Conservation (phyloP, 2,113 vertebrate genomes). For the Tapirus terrestris region DNA sequence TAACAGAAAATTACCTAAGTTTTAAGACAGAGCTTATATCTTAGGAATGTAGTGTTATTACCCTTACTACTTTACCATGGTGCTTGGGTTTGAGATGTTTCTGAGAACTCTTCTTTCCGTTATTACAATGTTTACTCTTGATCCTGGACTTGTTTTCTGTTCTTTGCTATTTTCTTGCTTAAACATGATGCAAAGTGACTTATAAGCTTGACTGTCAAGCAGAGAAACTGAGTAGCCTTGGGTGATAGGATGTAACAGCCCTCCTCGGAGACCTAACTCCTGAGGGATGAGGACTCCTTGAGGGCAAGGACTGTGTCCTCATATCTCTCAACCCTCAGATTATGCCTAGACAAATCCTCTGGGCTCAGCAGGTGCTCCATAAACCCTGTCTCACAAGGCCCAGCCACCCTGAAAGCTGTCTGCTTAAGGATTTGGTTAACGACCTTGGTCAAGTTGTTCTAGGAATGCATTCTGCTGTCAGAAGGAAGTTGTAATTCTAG, state of each 20-base stretch:
- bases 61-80: not conserved
- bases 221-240: slow-evolving; percentile 39
- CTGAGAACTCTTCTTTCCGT: slow-evolving; percentile 17
- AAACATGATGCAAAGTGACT: slow-evolving; percentile 49
- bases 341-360: not conserved
- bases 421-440: slow-evolving; percentile 58
- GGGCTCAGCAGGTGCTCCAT: not conserved
- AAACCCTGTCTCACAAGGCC: slow-evolving; percentile 24
- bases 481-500: slow-evolving; percentile 71
- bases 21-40: slow-evolving; percentile 33
- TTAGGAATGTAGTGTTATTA: not conserved
- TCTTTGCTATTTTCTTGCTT: slow-evolving; percentile 59
- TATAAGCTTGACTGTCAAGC: slow-evolving; percentile 21
- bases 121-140: slow-evolving; percentile 39
- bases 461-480: slow-evolving; percentile 40
- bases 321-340: not conserved
- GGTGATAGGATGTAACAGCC: not conserved
- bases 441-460: slow-evolving; percentile 65
- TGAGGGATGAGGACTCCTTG: not conserved
- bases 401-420: slow-evolving; percentile 31
- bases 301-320: not conserved
- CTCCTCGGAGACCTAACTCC: slow-evolving; percentile 3
- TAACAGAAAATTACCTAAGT: not conserved
- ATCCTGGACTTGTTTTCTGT: slow-evolving; percentile 41
- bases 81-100: slow-evolving; percentile 28